Evolutionary conservation across 2,797 vertebrate genomes (phyloP).

Genomic region (Alectoris magna): DNA sequence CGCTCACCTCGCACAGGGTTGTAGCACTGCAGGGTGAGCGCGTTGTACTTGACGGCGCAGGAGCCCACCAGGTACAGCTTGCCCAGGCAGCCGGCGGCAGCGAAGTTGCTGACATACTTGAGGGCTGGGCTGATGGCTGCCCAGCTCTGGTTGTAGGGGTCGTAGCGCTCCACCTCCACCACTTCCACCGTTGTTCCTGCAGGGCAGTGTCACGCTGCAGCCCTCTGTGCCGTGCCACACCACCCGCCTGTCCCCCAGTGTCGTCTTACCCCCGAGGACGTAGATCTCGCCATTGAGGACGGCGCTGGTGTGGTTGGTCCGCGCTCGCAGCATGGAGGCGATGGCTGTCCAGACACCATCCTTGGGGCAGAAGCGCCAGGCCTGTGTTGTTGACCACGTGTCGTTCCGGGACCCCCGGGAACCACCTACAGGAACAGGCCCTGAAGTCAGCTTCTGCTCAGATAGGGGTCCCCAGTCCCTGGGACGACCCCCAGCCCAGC

Average conservation of each 20-base stretch:
- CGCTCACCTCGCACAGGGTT: conserved; percentile 92
- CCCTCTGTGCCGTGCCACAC: accelerated
- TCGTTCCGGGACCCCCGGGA: conserved; percentile 92
- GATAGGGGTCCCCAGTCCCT: background rate
- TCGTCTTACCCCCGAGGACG: conserved; percentile 89
- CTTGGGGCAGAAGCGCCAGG: conserved; percentile 92
- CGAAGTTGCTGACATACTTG: conserved; percentile 96
- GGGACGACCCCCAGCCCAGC: background rate
- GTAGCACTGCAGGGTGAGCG: conserved; percentile 96
- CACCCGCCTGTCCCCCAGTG: accelerated
- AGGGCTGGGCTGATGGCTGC: conserved; percentile 84
- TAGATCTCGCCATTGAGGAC: conserved; percentile 96
- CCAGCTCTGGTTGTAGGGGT: conserved; percentile 93
- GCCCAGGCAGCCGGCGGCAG: conserved; percentile 86
- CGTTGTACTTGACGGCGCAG: conserved; percentile 95
- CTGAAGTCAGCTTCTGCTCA: accelerated
- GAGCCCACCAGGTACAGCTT: conserved; percentile 96
- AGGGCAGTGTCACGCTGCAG: background rate
- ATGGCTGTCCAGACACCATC: conserved; percentile 89
- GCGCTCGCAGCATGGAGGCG: conserved; percentile 91
- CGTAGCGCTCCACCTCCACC: conserved; percentile 94
- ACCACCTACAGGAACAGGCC: conserved; percentile 81
- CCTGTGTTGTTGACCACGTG: conserved; percentile 95
- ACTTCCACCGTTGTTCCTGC: conserved; percentile 87
- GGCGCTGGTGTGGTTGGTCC: conserved; percentile 93